A percentile compares a stretch with the other conserved stretches of the same genome.
Conservation (phyloP, 2,113 vertebrate species). For the Mola mola region DNA sequence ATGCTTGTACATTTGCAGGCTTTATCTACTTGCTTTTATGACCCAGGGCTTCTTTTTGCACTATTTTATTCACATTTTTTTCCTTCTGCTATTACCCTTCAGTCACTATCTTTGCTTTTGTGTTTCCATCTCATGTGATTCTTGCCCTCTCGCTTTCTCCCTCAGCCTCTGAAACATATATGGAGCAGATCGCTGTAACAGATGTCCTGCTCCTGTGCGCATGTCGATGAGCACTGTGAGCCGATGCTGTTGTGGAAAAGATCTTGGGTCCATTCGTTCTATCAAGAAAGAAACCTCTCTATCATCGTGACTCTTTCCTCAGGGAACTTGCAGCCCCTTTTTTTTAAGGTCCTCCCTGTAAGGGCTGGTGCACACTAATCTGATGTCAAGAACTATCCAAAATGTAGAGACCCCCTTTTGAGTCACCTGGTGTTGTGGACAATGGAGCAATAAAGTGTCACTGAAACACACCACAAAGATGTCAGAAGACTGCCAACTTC, state of each 20-base stretch:
- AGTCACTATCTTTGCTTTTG: slow-evolving; percentile 30
- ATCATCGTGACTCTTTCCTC: slow-evolving; percentile 27
- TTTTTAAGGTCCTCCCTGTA: slow-evolving; percentile 16
- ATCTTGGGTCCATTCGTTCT: slow-evolving; percentile 6
- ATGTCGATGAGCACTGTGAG: slow-evolving; percentile 28
- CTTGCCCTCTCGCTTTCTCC: slow-evolving; percentile 38
- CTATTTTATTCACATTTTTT: slow-evolving; percentile 21
- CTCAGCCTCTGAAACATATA: slow-evolving; percentile 37
- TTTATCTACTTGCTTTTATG: slow-evolving; percentile 49
- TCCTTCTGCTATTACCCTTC: slow-evolving; percentile 22
- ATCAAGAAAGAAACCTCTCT: slow-evolving; percentile 36
- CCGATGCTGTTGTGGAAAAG: slow-evolving; percentile 15
- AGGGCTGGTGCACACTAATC: no score
- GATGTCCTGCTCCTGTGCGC: slow-evolving; percentile 21
- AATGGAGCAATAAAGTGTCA: no score
- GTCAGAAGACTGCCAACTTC: no score
- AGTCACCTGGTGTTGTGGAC: no score
- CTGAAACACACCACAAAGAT: no score
- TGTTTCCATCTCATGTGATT: slow-evolving; percentile 35
- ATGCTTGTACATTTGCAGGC: slow-evolving; percentile 53
- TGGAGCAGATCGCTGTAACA: slow-evolving; percentile 52
- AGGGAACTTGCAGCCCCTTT: not conserved
- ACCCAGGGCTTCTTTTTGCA: slow-evolving; percentile 32
- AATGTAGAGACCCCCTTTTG: no score
- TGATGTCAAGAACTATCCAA: no score